phyloP scores from a whole-genome alignment of 2,113 vertebrate species.

The Numenius arquata region DNA sequence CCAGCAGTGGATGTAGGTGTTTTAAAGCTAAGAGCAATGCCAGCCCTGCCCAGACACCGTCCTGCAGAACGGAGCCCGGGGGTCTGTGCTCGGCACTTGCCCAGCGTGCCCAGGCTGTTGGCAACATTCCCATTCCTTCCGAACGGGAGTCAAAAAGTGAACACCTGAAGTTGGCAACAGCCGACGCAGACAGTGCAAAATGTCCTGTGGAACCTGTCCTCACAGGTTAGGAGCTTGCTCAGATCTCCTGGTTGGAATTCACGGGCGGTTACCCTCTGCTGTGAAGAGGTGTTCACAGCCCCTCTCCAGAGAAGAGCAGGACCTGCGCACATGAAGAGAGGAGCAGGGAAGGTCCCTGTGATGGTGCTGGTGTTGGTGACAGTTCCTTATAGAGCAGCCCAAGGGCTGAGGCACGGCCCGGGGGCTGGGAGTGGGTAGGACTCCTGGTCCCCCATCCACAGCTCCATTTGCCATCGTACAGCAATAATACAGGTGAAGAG shows the following conservation, averaged over 20 bases:
- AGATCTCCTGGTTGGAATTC: not conserved
- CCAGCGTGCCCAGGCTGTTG: not conserved
- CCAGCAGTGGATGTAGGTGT: not conserved
- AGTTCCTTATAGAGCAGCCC: not conserved
- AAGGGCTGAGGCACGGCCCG: not conserved
- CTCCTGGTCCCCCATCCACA: not conserved
- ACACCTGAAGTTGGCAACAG: not conserved
- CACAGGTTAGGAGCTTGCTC: not conserved
- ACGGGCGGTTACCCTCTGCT: not conserved
- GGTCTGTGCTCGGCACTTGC: not conserved
- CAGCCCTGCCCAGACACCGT: rapidly evolving
- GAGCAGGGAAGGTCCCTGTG: not conserved
- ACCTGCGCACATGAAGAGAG: not conserved
- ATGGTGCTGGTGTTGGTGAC: not conserved
- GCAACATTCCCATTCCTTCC: not conserved
- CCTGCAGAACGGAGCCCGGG: not conserved
- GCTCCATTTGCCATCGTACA: not conserved
- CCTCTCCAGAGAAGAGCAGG: not conserved
- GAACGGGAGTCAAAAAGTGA: not conserved
- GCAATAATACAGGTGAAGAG: not conserved
- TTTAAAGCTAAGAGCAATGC: not conserved
- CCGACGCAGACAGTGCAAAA: not conserved
- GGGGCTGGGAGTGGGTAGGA: not conserved
- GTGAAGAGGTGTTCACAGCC: not conserved
- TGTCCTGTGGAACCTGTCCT: not conserved